phyloP scores from a whole-genome alignment of 2,797 vertebrate species.

The Menidia menidia region DNA sequence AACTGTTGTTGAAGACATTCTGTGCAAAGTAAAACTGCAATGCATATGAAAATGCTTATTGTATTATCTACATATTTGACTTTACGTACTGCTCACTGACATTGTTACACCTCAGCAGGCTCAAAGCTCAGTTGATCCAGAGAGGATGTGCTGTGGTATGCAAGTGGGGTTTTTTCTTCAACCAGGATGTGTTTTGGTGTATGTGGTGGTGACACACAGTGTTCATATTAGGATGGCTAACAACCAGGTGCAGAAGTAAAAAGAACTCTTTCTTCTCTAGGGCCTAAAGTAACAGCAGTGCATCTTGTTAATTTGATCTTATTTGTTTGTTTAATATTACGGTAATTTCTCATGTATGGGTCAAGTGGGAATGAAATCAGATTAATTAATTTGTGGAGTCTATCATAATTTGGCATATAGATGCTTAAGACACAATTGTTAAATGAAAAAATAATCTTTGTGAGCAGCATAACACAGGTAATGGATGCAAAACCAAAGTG shows the following conservation, averaged over 20 bases:
- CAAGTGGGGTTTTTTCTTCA: slow-evolving; percentile 31
- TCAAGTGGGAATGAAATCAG: background rate
- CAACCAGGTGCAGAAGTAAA: slow-evolving; percentile 28
- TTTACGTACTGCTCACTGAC: background rate
- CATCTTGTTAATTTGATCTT: background rate
- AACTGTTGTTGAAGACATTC: background rate
- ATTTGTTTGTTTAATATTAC: background rate
- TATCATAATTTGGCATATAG: background rate
- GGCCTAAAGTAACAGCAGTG: slow-evolving; percentile 18
- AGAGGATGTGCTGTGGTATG: slow-evolving; percentile 45
- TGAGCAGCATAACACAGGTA: background rate
- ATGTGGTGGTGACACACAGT: slow-evolving; percentile 17
- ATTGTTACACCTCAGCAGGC: slow-evolving; percentile 24
- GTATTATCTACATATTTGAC: background rate
- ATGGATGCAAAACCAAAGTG: background rate
- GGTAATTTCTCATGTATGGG: background rate
- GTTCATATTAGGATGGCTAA: slow-evolving; percentile 26
- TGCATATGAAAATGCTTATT: background rate
- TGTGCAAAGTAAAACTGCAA: background rate
- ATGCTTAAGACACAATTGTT: background rate
- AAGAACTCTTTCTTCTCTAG: slow-evolving; percentile 50
- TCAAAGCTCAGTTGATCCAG: slow-evolving; percentile 32
- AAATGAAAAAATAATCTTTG: background rate
- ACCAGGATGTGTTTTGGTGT: slow-evolving; percentile 40
- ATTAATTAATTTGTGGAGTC: background rate